phyloP scores from a whole-genome alignment of 2,113 vertebrate species.

The Thunnus maccoyii region DNA sequence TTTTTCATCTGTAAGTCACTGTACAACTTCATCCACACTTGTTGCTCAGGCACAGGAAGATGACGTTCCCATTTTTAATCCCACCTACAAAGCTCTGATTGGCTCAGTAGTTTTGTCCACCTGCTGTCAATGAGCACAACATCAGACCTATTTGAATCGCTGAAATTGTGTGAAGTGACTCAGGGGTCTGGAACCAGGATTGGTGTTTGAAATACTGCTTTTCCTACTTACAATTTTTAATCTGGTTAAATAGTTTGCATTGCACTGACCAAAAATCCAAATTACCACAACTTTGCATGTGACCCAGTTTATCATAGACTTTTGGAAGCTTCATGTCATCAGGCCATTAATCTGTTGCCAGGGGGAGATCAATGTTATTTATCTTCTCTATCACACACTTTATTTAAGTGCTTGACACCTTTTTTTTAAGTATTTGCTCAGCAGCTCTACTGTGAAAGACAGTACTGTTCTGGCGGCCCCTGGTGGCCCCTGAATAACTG shows the following conservation, averaged over 20 bases:
- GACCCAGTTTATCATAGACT: not conserved
- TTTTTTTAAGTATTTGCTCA: not conserved
- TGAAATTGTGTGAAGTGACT: too few species aligned
- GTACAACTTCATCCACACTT: not conserved
- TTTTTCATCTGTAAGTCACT: too few species aligned
- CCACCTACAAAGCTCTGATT: not conserved
- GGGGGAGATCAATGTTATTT: not conserved
- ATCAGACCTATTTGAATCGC: too few species aligned
- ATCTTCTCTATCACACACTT: not conserved
- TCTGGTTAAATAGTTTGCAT: too few species aligned
- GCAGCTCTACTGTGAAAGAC: not conserved
- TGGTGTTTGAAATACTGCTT: not conserved
- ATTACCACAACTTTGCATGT: not conserved
- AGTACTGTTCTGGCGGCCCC: slow-evolving; percentile 49
- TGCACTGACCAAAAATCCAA: not conserved
- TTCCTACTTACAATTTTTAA: not conserved
- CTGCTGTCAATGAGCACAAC: not conserved
- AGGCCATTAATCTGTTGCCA: not conserved
- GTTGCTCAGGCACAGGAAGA: not conserved
- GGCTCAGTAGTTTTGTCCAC: not conserved
- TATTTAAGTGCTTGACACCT: not conserved
- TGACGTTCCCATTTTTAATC: not conserved
- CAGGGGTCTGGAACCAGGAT: too few species aligned
- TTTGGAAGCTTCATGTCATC: not conserved
- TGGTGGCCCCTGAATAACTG: slow-evolving; percentile 48